Evolutionary conservation across 2,113 vertebrate species (phyloP), one percentile per base, ranked within the genome.

Genomic region (Hemibates koningsi): DNA sequence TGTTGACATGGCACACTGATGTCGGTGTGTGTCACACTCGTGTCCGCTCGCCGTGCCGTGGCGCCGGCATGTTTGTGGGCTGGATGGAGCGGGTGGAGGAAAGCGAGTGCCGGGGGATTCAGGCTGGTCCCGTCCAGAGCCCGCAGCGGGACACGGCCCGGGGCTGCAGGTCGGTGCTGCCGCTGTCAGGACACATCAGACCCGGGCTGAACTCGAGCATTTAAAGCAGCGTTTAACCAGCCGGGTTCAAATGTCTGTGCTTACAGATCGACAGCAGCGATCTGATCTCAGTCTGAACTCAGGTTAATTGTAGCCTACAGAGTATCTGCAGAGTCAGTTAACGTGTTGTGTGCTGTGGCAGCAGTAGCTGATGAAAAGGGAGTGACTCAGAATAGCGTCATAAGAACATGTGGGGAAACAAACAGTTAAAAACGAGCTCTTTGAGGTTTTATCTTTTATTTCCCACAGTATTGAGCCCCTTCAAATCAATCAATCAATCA

Each of bases 81-180:
- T 5, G 29, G 54, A 9, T 11, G 4, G 14, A 45, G 6, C 7
- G 3, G 52, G n/a, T 32, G 59, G 9, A 43, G 2, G 3, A 2
- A 1, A 10, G 11, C 7, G 24, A 11, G 27, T 4, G 6, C 73
- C 13, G 66, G 34, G 8, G 9, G 9, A 53, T 16, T 27, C 24
- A 66, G 21, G 2, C 36, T 11, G 11, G 63, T 19, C 5, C 73
- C 19, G 14, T 63, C 12, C 9, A 27, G 80, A 34, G 17, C 61
- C 3, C 29, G 1, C 9, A 85, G 84, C 78, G 27, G 19, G 27
- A 36, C 29, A n/a, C 66, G 66, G 66, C 66, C 45, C 54, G 1
- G 32, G 3, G 4, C 36, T 3, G 7, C 27, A 86, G 88, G 84
- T 89, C 10, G 36, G 83, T 81, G 68, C 29, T 14, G 16, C 14